Evolutionary conservation across 2,797 vertebrate genomes (phyloP), one percentile per base, ranked within the genome.

Genomic region (Mustela erminea): DNA sequence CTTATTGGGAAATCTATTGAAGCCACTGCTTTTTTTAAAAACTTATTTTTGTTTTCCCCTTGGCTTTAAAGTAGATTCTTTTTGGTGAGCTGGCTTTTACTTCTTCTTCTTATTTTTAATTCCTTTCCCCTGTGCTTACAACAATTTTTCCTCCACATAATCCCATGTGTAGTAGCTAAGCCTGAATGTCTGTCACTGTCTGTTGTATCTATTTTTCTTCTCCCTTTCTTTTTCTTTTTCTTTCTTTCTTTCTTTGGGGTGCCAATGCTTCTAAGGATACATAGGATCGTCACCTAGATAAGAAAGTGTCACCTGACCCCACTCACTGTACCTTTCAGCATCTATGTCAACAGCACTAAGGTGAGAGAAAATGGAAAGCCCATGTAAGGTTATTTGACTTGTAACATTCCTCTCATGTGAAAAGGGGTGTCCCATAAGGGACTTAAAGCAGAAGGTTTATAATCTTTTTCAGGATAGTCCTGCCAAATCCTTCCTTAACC

Each of bases 41-140:
- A 0, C 13, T 72, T 49, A 74, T 2, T 1, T 54, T 75, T 88
- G 54, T 27, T 68, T 21, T 4, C 15, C 4, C 15, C 52, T 52
- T 17, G 52, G 52, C 52, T 52, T 43, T 64, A 90, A 95, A 85
- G 52, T 0, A 27, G 90, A 93, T 93, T 68, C 1, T 80, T 90
- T 18, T 17, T 49, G 5, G 4, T 49, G 14, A 58, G 2, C 17
- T 87, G 2, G 1, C 27, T 92, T 66, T 82, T 11, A 21, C 21
- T 81, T 93, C 14, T 15, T 85, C 11, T 15, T 70, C 2, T 74
- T 29, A 74, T 64, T 82, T 90, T 95, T 93, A 15, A 81, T 84
- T 87, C 77, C 6, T 94, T 1, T 17, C 17, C 29, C 32, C 9
- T 96, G 46, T 87, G 29, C 11, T 89, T 25, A 86, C 15, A n/a